Evolutionary conservation across 2,888 invertebrate genomes (phyloP), one percentile per base, ranked within the genome.

Genomic region (Tridacna gigas): DNA sequence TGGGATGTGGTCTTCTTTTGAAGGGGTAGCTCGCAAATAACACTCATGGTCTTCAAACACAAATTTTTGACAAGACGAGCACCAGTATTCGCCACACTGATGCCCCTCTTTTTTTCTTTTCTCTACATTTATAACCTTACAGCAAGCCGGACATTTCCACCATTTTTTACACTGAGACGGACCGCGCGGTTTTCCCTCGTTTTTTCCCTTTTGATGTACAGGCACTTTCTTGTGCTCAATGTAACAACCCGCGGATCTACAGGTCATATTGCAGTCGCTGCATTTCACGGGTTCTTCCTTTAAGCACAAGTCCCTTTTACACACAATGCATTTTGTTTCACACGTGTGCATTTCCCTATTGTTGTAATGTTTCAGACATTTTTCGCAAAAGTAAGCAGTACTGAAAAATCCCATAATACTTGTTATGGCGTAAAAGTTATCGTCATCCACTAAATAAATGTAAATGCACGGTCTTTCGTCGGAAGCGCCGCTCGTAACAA

Each of bases 401-500:
- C 69, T 71, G 56, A 79, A 85, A 47, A 85, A 79, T 15, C 77
- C 79, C 0, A 79, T 79, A 25, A 77, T 74, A 47, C 69, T 73
- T 18, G 77, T 67, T 13, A 51, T 51, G 13, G 18, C 18, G 51
- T 51, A 18, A 51, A 51, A 22, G 56, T n/a, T 45, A 71, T 77
- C 67, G 26, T 82, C 71, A 22, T 77, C 77, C 37, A 77, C 82
- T 15, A 82, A 56, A 51, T 85, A 85, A 0, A 85, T 48, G 77
- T 80, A 85, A 12, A 82, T 77, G 28, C 79, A 78, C 12, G 83
- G 83, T 60, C 80, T 56, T 48, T 78, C 60, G 60, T 71, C 74
- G 7, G 65, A 26, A 73, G 25, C 60, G 0, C 47, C 71, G 48
- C 37, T 74, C 0, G 82, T 78, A 18, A 82, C 48, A 25, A 82